phyloP scores from a whole-genome alignment of 2,113 vertebrate genomes.

The Esox niger region DNA sequence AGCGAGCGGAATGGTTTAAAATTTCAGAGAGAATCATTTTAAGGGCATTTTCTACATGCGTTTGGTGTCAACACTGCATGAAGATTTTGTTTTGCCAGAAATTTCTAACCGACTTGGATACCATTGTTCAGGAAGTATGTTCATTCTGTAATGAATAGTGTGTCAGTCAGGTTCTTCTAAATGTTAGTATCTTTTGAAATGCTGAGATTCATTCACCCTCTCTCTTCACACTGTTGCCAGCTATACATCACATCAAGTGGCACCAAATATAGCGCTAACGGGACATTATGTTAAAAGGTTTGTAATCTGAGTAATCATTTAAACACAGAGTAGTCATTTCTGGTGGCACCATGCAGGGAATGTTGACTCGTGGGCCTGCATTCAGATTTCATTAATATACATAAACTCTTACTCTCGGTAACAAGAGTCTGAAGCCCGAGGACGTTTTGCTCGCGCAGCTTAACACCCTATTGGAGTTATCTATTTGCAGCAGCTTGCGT shows the following conservation, averaged over 20 bases:
- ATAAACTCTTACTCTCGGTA: background rate
- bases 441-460: background rate
- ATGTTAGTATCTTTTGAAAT: no score
- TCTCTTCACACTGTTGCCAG: background rate
- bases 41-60: no score
- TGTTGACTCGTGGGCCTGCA: background rate
- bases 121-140: no score
- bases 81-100: no score
- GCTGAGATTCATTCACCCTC: background rate
- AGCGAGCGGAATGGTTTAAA: no score
- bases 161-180: no score
- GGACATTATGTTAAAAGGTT: background rate
- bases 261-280: background rate
- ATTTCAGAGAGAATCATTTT: no score
- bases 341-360: background rate
- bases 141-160: no score
- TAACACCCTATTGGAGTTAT: no score
- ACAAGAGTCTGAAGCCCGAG: background rate
- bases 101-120: no score
- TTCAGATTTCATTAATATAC: background rate
- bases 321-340: background rate
- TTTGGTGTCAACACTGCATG: no score
- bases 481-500: no score
- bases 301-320: background rate
- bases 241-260: background rate